Percentiles rank a stretch among this genome's conserved stretches.
These are phyloP conservation scores for Oceanodroma leucorhoa DNA, from an alignment of 2,797 vertebrate genomes.

Conservation along the genomic window DNA sequence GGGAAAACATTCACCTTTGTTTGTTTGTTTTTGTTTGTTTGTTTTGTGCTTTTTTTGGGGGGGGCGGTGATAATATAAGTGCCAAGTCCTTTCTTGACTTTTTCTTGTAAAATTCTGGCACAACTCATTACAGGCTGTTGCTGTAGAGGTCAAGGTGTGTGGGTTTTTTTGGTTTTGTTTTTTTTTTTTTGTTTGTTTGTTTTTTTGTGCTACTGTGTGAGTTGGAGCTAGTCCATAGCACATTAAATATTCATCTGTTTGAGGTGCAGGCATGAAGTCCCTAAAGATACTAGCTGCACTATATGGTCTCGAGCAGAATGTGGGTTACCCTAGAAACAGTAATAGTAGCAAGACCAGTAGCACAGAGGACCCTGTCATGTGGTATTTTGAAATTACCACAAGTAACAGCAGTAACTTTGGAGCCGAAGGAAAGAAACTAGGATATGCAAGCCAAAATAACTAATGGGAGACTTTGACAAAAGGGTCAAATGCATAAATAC, in stretches of 20 bases:
- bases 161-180: not conserved
- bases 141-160: not conserved
- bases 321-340: not conserved
- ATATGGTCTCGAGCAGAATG: not conserved
- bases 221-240: not conserved
- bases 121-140: not conserved
- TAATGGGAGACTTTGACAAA: not conserved
- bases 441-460: not conserved
- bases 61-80: not conserved
- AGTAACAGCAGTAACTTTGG: not conserved
- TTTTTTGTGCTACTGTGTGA: not conserved
- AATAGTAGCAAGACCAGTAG: not conserved
- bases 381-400: not conserved
- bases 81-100: rapidly evolving
- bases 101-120: not conserved
- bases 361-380: not conserved
- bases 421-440: not conserved
- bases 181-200: not conserved
- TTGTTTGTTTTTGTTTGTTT: too few relatives aligned
- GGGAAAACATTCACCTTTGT: not conserved
- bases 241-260: not conserved
- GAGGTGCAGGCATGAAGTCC: not conserved
- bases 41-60: not conserved
- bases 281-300: not conserved
- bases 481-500: not conserved